Evolutionary conservation across 2,888 invertebrate genomes (phyloP).

Genomic region (Megamerina dolium): DNA sequence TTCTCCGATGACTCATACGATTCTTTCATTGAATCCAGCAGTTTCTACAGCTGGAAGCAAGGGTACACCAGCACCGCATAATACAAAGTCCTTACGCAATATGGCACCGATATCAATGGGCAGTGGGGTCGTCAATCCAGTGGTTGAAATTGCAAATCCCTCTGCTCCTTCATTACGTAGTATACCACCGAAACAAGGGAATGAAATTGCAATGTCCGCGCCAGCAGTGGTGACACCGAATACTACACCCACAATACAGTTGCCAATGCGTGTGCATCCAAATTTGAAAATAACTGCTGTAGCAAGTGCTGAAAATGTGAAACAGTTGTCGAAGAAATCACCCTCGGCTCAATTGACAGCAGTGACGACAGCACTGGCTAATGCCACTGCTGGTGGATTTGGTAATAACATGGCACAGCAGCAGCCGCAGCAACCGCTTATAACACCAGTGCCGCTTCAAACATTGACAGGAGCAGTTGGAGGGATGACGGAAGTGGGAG

Average conservation of each 20-base stretch:
- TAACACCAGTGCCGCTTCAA: slow-evolving; percentile 22
- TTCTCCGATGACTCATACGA: no score
- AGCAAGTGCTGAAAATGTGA: slow-evolving; percentile 24
- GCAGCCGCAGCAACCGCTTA: slow-evolving; percentile 8
- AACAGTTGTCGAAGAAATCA: not conserved
- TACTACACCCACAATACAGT: slow-evolving; percentile 15
- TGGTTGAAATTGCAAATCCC: not conserved
- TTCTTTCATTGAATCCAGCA: not conserved
- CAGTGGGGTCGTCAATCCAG: not conserved
- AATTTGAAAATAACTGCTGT: slow-evolving; percentile 33
- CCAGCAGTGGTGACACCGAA: not conserved
- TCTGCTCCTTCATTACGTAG: slow-evolving; percentile 7
- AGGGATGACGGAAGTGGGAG: not conserved
- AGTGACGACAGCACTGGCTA: slow-evolving; percentile 4
- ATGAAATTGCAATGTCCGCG: not conserved
- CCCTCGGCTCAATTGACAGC: not conserved
- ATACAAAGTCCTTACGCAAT: not conserved
- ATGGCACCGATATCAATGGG: not conserved
- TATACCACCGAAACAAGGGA: slow-evolving; percentile 9
- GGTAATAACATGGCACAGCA: not conserved
- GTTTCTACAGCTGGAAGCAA: not conserved
- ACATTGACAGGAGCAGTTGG: slow-evolving; percentile 18
- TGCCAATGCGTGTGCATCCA: slow-evolving; percentile 29
- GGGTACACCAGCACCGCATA: not conserved
- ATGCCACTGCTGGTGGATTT: not conserved